Evolutionary conservation across 1,140 invertebrate species (phyloP).

Genomic region (Drosophila kurseongensis): DNA sequence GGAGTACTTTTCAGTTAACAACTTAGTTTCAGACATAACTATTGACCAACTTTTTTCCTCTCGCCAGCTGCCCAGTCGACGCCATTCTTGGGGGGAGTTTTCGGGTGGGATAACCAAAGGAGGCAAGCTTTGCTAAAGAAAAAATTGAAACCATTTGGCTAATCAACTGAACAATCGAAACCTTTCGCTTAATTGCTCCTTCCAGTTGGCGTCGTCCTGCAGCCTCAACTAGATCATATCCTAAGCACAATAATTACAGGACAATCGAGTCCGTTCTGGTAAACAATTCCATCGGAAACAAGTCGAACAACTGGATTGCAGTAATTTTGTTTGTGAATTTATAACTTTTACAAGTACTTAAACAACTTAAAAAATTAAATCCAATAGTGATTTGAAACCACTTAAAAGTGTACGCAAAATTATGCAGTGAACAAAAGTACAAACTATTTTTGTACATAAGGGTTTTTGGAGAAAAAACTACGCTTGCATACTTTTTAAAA

Average conservation of each 20-base stretch:
- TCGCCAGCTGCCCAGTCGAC: constrained; percentile 28
- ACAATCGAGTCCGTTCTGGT: constrained; percentile 28
- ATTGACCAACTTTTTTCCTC: constrained; percentile 59
- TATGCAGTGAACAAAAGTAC: not conserved
- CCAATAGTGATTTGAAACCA: not conserved
- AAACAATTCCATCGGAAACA: constrained; percentile 6
- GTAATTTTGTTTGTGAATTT: not conserved
- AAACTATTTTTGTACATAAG: not conserved
- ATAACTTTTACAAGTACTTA: too few relatives aligned
- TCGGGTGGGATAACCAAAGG: constrained; percentile 7
- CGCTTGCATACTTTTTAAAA: too few relatives aligned
- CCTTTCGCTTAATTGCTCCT: constrained; percentile 38
- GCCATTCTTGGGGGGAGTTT: constrained; percentile 4
- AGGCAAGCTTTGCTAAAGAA: constrained; percentile 26
- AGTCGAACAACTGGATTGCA: too few relatives aligned
- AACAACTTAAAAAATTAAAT: too few relatives aligned
- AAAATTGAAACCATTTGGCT: constrained; percentile 44
- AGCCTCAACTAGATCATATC: constrained; percentile 19
- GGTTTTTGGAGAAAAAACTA: not conserved
- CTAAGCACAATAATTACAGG: constrained; percentile 43
- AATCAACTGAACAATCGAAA: constrained; percentile 52
- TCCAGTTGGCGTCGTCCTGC: constrained; percentile 29
- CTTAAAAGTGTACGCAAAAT: not conserved
- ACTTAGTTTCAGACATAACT: constrained; percentile 75
- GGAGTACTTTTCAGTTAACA: constrained; percentile 79